phyloP scores from a whole-genome alignment of 2,797 vertebrate species.

The Galago senegalensis region DNA sequence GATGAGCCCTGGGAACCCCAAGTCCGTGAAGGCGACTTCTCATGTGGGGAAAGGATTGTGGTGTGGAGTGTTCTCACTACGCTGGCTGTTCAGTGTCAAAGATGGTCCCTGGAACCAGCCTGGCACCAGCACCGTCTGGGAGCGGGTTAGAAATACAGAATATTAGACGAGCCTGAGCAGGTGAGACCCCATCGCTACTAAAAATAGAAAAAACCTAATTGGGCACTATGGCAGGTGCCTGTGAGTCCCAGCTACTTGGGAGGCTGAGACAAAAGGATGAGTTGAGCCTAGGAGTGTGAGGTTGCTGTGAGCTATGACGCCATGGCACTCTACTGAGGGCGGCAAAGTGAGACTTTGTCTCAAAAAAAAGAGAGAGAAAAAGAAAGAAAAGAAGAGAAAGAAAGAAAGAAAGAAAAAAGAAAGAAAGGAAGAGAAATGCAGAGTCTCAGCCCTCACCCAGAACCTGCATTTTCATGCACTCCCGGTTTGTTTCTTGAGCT shows the following conservation, averaged over 20 bases:
- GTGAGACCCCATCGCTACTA: not conserved
- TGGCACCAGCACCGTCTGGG: accelerated
- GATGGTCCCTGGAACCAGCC: not conserved
- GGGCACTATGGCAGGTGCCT: no score
- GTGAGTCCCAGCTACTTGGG: no score
- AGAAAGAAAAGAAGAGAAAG: not conserved
- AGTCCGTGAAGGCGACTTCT: not conserved
- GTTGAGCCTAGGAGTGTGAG: no score
- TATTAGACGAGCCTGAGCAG: not conserved
- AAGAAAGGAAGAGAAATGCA: not conserved
- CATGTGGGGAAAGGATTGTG: not conserved
- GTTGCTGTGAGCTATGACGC: no score
- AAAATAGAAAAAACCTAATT: no score
- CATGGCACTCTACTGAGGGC: no score
- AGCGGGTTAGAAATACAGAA: not conserved
- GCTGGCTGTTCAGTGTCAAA: not conserved
- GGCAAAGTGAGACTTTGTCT: not conserved
- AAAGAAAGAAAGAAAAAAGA: not conserved
- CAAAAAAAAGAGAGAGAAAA: not conserved
- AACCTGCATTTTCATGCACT: not conserved
- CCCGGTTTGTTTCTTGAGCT: not conserved
- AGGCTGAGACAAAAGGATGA: no score
- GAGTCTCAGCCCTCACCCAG: not conserved
- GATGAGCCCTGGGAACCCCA: not conserved
- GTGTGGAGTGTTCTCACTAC: not conserved